Evolutionary conservation across 2,797 vertebrate genomes (phyloP).

Genomic region (Hyperoplus lanceolatus): DNA sequence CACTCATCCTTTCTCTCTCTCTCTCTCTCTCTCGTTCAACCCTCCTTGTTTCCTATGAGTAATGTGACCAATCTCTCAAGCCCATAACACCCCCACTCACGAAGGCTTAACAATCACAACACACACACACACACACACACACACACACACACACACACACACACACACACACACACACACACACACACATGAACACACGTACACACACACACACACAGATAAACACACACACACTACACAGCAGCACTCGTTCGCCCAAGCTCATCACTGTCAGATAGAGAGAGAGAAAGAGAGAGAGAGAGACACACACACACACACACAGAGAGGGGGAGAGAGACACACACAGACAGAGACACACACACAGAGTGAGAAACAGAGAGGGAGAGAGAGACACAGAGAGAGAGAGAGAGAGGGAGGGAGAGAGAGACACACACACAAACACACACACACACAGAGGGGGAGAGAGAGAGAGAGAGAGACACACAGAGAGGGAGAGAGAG

Average conservation of each 20-base stretch:
- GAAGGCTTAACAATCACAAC: slow-evolving; percentile 5
- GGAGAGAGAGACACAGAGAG: slow-evolving; percentile 47
- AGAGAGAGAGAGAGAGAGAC: no score
- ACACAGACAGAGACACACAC: not conserved
- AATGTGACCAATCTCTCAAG: slow-evolving; percentile 65
- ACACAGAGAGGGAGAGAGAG: no score
- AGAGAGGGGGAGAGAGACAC: slow-evolving; percentile 34
- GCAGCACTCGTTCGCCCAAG: slow-evolving; percentile 12
- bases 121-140: slow-evolving; percentile 28
- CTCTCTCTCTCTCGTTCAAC: slow-evolving; percentile 28
- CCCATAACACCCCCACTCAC: slow-evolving; percentile 69
- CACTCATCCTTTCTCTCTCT: slow-evolving; percentile 25
- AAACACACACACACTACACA: slow-evolving; percentile 23
- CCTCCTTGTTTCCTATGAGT: slow-evolving; percentile 65
- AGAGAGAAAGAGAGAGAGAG: slow-evolving; percentile 29
- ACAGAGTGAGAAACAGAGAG: slow-evolving; percentile 44
- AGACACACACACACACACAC: not conserved
- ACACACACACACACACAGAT: not conserved
- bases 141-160: slow-evolving; percentile 4
- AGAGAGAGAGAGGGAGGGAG: slow-evolving; percentile 12
- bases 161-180: slow-evolving; percentile 56
- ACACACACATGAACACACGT: slow-evolving; percentile 14
- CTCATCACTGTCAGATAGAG: slow-evolving; percentile 44
- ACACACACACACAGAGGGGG: no score
- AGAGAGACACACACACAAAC: not conserved